Evolutionary conservation across 2,797 vertebrate genomes (phyloP).

Genomic region (Apodemus agrarius): DNA sequence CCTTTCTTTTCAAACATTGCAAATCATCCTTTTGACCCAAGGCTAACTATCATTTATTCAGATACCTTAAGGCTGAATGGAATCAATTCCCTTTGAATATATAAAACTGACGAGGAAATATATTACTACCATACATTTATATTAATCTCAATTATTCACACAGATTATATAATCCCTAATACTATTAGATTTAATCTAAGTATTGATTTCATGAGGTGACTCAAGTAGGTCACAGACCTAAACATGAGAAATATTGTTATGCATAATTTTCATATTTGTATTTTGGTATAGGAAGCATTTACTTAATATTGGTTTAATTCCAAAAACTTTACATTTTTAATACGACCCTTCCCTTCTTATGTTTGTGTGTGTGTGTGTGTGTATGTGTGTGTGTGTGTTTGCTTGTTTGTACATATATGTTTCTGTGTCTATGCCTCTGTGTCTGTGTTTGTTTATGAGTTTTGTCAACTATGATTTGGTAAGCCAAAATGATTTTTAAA

Average conservation of each 20-base stretch:
- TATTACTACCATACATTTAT: not conserved
- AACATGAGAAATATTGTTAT: not conserved
- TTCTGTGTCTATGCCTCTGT: not conserved
- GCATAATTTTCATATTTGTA: not conserved
- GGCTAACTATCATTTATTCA: not conserved
- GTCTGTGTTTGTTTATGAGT: not conserved
- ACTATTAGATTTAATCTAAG: not conserved
- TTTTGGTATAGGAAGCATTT: not conserved
- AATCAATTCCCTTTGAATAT: not conserved
- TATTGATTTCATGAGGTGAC: not conserved
- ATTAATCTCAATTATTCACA: not conserved
- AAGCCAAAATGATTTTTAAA: not conserved
- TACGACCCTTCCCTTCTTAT: not conserved
- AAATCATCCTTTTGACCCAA: not conserved
- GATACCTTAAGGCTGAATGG: not conserved
- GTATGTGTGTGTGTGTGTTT: not conserved
- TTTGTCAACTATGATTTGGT: not conserved
- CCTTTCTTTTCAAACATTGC: not conserved
- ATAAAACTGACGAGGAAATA: not conserved
- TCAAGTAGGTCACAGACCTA: not conserved
- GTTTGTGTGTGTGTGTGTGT: not conserved
- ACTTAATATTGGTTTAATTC: not conserved
- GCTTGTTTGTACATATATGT: no score
- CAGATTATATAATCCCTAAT: not conserved
- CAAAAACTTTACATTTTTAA: not conserved